Evolutionary conservation across 2,888 invertebrate species (phyloP).

Genomic region (Trachelus iudaicus): DNA sequence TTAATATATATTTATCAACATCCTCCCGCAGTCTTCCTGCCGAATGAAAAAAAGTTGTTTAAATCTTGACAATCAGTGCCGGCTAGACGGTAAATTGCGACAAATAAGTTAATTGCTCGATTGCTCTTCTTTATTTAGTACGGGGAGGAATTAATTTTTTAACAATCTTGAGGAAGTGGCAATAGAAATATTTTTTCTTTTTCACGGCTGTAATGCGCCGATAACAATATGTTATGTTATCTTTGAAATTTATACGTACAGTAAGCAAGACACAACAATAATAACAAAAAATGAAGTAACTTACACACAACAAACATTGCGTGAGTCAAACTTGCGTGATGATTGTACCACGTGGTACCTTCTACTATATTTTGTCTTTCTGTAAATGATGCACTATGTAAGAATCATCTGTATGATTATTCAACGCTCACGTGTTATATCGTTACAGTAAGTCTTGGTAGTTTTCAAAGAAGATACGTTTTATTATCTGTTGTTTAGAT

Average conservation of each 20-base stretch:
- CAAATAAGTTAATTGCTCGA: neutral
- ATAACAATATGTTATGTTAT: neutral
- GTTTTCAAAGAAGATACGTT: neutral
- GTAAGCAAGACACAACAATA: neutral
- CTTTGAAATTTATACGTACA: neutral
- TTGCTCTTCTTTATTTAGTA: neutral
- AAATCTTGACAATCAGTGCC: neutral
- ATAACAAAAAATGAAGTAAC: neutral
- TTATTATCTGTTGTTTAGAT: neutral
- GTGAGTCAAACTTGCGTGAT: neutral
- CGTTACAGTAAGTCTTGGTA: neutral
- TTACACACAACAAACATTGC: neutral
- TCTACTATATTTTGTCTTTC: neutral
- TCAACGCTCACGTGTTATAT: neutral
- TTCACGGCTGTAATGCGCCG: neutral
- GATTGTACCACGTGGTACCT: neutral
- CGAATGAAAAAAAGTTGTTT: neutral
- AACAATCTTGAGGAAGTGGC: neutral
- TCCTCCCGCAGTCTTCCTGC: neutral
- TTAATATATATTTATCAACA: neutral
- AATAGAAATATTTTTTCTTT: neutral
- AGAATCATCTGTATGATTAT: neutral
- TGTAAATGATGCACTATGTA: neutral
- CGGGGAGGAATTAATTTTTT: neutral
- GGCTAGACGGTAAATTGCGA: neutral